Evolutionary conservation across 2,113 vertebrate species (phyloP), one percentile per base, ranked within the genome.

Genomic region (Festucalex cinctus): DNA sequence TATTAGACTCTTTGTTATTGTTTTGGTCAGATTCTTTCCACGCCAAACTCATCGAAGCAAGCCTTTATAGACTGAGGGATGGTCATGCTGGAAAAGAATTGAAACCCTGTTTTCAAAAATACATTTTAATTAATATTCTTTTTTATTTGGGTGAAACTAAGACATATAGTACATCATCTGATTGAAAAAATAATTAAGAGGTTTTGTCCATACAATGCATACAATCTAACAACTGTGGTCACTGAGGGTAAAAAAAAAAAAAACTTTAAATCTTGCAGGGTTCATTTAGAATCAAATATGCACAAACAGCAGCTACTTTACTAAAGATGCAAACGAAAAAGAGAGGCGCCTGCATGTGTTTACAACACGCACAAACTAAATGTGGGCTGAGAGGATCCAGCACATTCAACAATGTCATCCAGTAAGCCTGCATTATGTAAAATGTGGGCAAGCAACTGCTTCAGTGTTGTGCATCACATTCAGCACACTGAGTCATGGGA

Each of bases 401-500:
- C 36, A 35, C 41, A 46, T 56, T 68, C 32, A 66, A 57, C 37
- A 63, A 46, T 36, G 61, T 37, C 19, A n/a, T 28, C 59, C n/a
- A 44, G 62, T 54, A 53, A 60, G n/a, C 60, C 17, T 39, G 51
- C 58, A 60, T 69, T 63, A 48, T 44, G 39, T 73, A 35, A 80
- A 72, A 64, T 17, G 53, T 36, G 54, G 43, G 43, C 24, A 66
- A 56, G 61, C 62, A 57, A 24, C 63, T n/a, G 43, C 32, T 28
- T 39, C 24, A 8, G 22, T 61, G 36, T 49, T 36, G 35, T 66
- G 44, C 35, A 39, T 53, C 49, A 62, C 41, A 0, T 41, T 17
- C 60, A 62, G 4, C 65, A 54, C 70, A 76, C 22, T 9, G 22
- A 36, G 62, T 68, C 49, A 37, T 22, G 66, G 43, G 32, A 78